These are phyloP conservation scores for Petrolisthes cinctipes DNA, from an alignment of 2,888 invertebrate genomes.

Conservation along the genomic window DNA sequence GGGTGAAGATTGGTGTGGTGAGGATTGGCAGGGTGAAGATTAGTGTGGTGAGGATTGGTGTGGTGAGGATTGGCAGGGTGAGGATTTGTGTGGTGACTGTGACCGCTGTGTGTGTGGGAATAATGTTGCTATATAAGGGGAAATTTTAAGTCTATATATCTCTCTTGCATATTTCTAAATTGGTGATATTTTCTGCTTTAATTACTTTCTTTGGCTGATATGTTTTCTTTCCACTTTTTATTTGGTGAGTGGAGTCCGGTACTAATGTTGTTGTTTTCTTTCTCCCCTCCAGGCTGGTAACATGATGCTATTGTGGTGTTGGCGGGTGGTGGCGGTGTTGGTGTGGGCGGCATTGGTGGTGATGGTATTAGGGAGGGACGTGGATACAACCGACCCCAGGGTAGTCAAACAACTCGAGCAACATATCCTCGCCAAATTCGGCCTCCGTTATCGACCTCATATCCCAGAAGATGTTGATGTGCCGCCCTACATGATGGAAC, in stretches of 20 bases:
- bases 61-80: too few species aligned
- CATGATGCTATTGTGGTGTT: constrained; percentile 52
- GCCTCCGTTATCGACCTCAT: constrained; percentile 45
- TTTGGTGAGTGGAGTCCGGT: too few species aligned
- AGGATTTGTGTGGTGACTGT: too few species aligned
- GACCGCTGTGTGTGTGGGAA: not conserved
- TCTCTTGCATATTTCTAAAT: too few species aligned
- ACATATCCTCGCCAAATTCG: constrained; percentile 47
- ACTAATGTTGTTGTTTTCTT: not conserved
- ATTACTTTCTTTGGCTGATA: too few species aligned
- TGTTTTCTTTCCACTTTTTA: too few species aligned
- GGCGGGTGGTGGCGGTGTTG: constrained; percentile 54
- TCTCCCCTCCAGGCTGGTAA: constrained; percentile 41
- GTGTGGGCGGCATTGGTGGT: constrained; percentile 36
- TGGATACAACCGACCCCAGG: not conserved
- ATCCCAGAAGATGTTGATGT: constrained; percentile 32
- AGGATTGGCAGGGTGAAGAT: too few species aligned
- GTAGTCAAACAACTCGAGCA: constrained; percentile 39
- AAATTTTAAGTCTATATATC: not conserved
- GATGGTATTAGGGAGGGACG: not conserved
- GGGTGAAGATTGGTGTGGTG: too few species aligned
- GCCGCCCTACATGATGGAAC: constrained; percentile 60
- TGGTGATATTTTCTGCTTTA: too few species aligned
- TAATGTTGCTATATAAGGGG: not conserved
- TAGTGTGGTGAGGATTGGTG: too few species aligned